phyloP scores from a whole-genome alignment of 2,113 vertebrate species.

The Leptodactylus fuscus region DNA sequence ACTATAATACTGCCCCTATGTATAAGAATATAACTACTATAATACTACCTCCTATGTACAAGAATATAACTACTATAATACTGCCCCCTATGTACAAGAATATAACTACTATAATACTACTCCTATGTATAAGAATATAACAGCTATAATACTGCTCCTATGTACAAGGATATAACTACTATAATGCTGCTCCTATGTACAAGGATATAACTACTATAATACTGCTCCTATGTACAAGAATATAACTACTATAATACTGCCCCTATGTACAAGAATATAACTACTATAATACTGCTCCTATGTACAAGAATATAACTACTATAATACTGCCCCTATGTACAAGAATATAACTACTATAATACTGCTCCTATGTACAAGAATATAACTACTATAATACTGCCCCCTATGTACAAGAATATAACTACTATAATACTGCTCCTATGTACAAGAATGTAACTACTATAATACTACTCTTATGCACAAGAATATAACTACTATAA shows the following conservation, averaged over 20 bases:
- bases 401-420: slow-evolving; percentile 1
- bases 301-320: slow-evolving; percentile 1
- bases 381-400: slow-evolving; percentile 10
- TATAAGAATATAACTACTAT: slow-evolving; percentile 8
- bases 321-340: slow-evolving; percentile 1
- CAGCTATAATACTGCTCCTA: background rate
- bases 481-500: slow-evolving; percentile 11
- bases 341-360: slow-evolving; percentile 17
- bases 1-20: background rate
- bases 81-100: background rate
- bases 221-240: slow-evolving; percentile 3
- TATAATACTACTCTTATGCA: background rate
- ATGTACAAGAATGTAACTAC: background rate
- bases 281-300: slow-evolving; percentile 4
- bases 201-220: slow-evolving; percentile 6
- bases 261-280: slow-evolving; percentile 5
- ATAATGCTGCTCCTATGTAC: background rate
- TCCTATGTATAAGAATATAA: background rate
- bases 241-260: slow-evolving; percentile 13
- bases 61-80: slow-evolving; percentile 14
- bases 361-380: background rate
- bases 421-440: slow-evolving; percentile 8
- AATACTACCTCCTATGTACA: background rate
- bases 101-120: background rate
- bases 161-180: background rate